These are phyloP conservation scores for Argyra leucocephala DNA, from an alignment of 2,888 invertebrate genomes.

Conservation along the genomic window DNA sequence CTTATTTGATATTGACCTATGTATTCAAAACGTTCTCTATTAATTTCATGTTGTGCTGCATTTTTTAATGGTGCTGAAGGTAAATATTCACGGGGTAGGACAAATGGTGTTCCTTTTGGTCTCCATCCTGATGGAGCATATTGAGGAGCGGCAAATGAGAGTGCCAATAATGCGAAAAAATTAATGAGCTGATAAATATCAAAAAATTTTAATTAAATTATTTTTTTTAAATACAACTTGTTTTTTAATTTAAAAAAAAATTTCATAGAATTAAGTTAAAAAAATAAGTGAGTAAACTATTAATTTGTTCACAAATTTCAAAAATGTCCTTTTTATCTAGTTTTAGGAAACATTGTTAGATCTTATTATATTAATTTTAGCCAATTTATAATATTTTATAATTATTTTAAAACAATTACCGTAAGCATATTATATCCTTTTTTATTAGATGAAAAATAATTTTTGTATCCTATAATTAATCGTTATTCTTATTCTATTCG, in stretches of 20 bases:
- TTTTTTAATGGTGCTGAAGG: slow-evolving; percentile 25
- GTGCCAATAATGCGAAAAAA: slow-evolving; percentile 22
- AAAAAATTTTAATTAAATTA: not conserved
- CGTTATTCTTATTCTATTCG: no score
- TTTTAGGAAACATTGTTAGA: no score
- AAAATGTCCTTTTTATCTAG: no score
- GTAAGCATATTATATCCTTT: no score
- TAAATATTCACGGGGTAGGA: slow-evolving; percentile 34
- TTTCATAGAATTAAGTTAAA: not conserved
- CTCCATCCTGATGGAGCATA: slow-evolving; percentile 43
- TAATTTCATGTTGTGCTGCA: slow-evolving; percentile 30
- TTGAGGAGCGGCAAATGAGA: slow-evolving; percentile 31
- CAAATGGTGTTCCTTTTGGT: slow-evolving; percentile 37
- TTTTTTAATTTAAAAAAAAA: not conserved
- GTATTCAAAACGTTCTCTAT: slow-evolving; percentile 33
- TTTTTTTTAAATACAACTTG: not conserved
- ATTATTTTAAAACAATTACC: no score
- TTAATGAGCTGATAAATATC: slow-evolving; percentile 24
- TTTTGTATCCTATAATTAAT: no score
- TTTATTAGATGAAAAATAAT: no score
- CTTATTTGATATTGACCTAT: slow-evolving; percentile 28
- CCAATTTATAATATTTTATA: no score
- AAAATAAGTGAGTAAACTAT: not conserved
- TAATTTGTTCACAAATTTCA: not conserved
- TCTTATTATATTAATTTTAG: no score